Evolutionary conservation across 2,888 invertebrate genomes (phyloP), one percentile per base, ranked within the genome.

Genomic region (Hybos culiciformis): DNA sequence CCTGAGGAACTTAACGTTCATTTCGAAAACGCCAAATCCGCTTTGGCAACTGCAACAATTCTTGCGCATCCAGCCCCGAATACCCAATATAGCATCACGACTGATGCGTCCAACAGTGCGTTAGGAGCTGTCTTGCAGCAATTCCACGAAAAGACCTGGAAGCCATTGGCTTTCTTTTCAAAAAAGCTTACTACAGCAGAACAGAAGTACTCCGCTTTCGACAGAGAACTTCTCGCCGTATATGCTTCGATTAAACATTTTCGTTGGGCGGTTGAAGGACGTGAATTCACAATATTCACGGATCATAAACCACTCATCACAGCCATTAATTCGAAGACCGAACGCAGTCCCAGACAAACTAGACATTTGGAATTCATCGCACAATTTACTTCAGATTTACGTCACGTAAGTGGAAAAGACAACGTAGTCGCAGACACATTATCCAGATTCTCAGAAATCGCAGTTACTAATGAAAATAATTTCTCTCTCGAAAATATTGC

Each of bases 1-100:
- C 31, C 39, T 5, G 11, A 17, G 8, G 12, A 18, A 5, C 29
- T 26, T 11, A n/a, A 39, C 17, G 12, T 19, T 6, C 15, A 26
- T 3, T 39, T 39, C 19, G n/a, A 20, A 11, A 29, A 31, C 5
- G 18, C 18, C 5, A 39, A 39, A 15, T 5, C 11, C 14, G 21
- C 33, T 15, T 17, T 41, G 18, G 12, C 41, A 12, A 20, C 17
- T 11, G 41, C 33, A 15, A 52, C 61, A 1, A 33, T 55, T 3
- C 61, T n/a, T n/a, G n/a, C n/a, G n/a, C 32, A 32, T 14, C 32
- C 32, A 7, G 14, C 7, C 3, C 4, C 26, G 5, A 6, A 26
- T 6, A 12, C 11, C 3, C 9, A 6, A 26, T 26, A 26, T 6
- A 26, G 9, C 7, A 26, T 26, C 7, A 12, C 26, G 26, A 26